phyloP scores from a whole-genome alignment of 1,140 invertebrate genomes.

The Conopomorpha cramerella region DNA sequence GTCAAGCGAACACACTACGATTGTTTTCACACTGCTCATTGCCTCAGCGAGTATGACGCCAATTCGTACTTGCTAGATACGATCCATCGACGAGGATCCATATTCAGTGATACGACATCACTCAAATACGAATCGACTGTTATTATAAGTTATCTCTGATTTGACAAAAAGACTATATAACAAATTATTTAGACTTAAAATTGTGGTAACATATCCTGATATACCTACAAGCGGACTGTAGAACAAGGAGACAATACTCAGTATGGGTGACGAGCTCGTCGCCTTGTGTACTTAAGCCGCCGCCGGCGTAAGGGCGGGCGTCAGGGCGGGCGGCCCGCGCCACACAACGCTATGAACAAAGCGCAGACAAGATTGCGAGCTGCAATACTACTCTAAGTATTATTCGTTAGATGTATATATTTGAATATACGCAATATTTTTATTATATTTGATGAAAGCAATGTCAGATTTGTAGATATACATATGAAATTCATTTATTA shows the following conservation, averaged over 20 bases:
- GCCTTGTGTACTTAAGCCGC: background rate
- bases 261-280: conserved; percentile 10
- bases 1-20: no score
- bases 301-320: background rate
- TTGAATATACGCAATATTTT: conserved; percentile 21
- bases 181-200: conserved; percentile 46
- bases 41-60: no score
- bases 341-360: conserved; percentile 9
- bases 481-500: conserved; percentile 31
- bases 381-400: conserved; percentile 57
- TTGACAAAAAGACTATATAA: conserved; percentile 57
- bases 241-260: conserved; percentile 53
- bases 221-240: conserved; percentile 35
- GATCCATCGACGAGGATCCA: no score
- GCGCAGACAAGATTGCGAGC: conserved; percentile 37
- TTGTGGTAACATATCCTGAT: conserved; percentile 55
- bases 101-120: no score
- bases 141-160: conserved; percentile 50
- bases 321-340: background rate
- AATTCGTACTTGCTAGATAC: no score
- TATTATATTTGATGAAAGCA: conserved; percentile 42
- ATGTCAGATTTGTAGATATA: conserved; percentile 43
- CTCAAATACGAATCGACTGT: conserved; percentile 47
- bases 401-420: conserved; percentile 42
- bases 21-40: no score